Evolutionary conservation across 1,140 invertebrate species (phyloP), one percentile per base, ranked within the genome.

Genomic region (Diorhabda elongata): DNA sequence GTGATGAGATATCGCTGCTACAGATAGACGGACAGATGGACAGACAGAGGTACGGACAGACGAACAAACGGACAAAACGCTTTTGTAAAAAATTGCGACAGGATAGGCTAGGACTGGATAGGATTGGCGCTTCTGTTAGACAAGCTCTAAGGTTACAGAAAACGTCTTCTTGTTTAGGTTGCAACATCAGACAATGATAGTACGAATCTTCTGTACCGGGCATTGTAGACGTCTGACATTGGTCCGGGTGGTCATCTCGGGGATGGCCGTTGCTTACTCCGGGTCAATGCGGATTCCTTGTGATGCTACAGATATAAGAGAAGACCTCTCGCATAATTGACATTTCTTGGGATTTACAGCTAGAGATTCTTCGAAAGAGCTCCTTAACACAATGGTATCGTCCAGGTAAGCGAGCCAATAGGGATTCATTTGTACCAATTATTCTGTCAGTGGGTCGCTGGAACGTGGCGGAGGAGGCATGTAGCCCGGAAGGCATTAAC

Each of bases 151-250:
- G 3, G 3, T 68, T 63, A 11, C 56, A 52, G n/a, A 68, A 68
- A 5, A 61, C 64, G 9, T 61, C 58, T 57, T n/a, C 26, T 52
- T 67, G 59, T n/a, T 67, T 41, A 3, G 42, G 9, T 9, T 3
- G 75, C 64, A 3, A 78, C 61, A 5, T 62, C 64, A 0, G 82
- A 69, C 69, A 80, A 83, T 65, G 79, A 72, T 44, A 58, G 41
- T 11, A 82, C 77, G 68, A 26, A 26, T 26, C 83, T 83, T 42
- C 76, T 65, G 66, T 81, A 82, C 79, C 79, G 81, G 6, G 69
- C 64, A 42, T 4, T 72, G 52, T 8, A 78, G 3, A 26, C 26
- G 9, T 58, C 57, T 9, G 3, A 58, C 26, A 3, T 58, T 58
- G n/a, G 9, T 9, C 4, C 9, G 0, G 3, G 57, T 58, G 0